phyloP scores from a whole-genome alignment of 2,888 invertebrate species.

The Bruchidius siliquastri region DNA sequence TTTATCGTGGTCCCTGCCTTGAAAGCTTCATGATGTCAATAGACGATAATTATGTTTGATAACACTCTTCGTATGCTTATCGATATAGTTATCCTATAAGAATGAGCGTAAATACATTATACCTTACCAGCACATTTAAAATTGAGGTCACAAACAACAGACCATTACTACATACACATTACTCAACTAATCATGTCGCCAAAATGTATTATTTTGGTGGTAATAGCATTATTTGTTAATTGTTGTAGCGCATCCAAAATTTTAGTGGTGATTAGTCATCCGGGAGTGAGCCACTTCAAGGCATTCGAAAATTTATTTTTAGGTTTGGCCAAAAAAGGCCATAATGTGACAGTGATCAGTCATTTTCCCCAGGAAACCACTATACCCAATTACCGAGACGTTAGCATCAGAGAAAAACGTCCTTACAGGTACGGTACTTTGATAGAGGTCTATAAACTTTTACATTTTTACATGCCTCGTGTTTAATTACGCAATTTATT shows the following conservation, averaged over 20 bases:
- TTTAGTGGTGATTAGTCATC: constrained; percentile 62
- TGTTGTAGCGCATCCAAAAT: constrained; percentile 43
- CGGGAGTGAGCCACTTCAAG: constrained; percentile 67
- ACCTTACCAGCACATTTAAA: too few relatives aligned
- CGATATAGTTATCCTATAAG: too few relatives aligned
- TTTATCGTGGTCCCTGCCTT: too few relatives aligned
- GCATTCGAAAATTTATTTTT: constrained; percentile 59
- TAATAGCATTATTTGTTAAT: neutral
- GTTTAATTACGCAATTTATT: too few relatives aligned
- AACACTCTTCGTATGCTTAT: too few relatives aligned
- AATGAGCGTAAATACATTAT: too few relatives aligned
- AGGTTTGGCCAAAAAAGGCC: constrained; percentile 58
- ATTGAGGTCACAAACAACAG: too few relatives aligned
- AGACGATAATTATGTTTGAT: too few relatives aligned
- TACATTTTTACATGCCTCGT: too few relatives aligned
- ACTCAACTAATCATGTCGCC: neutral
- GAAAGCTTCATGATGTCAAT: too few relatives aligned
- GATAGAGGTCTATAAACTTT: too few relatives aligned
- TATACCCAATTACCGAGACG: constrained; percentile 55
- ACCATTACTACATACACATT: too few relatives aligned
- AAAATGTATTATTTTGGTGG: neutral
- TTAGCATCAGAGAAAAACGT: constrained; percentile 29
- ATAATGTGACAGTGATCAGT: constrained; percentile 64
- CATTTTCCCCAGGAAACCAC: constrained; percentile 55
- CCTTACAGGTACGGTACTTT: neutral